These are phyloP conservation scores for Encarsia formosa DNA, from an alignment of 2,888 invertebrate species.

Conservation along the genomic window DNA sequence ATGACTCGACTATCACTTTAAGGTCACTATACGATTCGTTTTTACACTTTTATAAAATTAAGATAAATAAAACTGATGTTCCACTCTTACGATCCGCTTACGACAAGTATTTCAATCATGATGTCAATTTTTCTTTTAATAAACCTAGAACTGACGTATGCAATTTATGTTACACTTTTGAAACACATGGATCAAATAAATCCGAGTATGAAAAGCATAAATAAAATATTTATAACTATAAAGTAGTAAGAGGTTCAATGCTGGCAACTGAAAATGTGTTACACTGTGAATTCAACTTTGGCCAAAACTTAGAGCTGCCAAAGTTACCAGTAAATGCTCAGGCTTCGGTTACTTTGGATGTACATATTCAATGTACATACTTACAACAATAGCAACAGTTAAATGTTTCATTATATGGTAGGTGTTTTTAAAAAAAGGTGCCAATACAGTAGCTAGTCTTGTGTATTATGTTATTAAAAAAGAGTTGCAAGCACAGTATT, in stretches of 20 bases:
- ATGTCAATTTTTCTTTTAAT: too few relatives aligned
- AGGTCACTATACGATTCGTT: background rate
- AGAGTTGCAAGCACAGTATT: background rate
- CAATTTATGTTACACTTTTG: too few relatives aligned
- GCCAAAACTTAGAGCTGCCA: constrained; percentile 16
- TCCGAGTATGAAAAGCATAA: too few relatives aligned
- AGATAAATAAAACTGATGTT: background rate
- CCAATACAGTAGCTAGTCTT: background rate
- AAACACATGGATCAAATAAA: too few relatives aligned
- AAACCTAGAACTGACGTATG: too few relatives aligned
- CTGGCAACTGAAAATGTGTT: constrained; percentile 1
- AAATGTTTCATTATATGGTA: background rate
- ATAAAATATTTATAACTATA: too few relatives aligned
- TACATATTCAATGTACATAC: background rate
- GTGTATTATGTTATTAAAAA: background rate
- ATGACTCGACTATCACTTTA: constrained; percentile 12
- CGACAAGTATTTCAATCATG: constrained; percentile 17
- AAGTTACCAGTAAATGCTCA: constrained; percentile 13
- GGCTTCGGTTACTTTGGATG: background rate
- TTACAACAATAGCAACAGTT: background rate
- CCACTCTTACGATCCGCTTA: constrained; percentile 2
- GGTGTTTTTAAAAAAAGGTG: background rate
- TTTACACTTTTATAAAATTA: background rate
- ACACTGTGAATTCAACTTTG: constrained; percentile 18
- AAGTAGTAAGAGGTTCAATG: constrained; percentile 9